phyloP scores from a whole-genome alignment of 2,888 invertebrate species.

The Linhomoeus sp. region DNA sequence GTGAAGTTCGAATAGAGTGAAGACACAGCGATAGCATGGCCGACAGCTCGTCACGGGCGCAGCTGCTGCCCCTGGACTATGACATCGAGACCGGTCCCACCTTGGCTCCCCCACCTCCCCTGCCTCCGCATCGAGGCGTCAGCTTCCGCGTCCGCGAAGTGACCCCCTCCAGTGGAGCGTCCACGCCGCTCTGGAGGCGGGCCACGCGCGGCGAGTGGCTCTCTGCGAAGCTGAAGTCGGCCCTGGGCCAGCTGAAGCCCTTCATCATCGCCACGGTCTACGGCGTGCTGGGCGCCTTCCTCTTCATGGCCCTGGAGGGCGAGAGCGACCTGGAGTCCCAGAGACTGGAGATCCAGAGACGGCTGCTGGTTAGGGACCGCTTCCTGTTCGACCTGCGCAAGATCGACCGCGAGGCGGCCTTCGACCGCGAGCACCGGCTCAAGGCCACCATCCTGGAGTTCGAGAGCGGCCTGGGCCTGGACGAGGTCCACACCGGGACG shows the following conservation, averaged over 20 bases:
- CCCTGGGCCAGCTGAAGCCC: not conserved
- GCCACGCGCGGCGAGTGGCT: not conserved
- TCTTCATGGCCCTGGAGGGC: not conserved
- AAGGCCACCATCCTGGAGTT: not conserved
- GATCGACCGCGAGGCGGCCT: not conserved
- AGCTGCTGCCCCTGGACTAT: too few species aligned
- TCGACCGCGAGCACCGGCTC: not conserved
- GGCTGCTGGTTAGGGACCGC: not conserved
- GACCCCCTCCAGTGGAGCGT: too few species aligned
- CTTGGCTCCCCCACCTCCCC: too few species aligned
- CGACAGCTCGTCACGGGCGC: too few species aligned
- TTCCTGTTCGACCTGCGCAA: not conserved
- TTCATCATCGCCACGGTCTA: not conserved
- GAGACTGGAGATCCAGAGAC: not conserved
- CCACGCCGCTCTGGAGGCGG: too few species aligned
- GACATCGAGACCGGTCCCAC: too few species aligned
- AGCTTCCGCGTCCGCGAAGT: too few species aligned
- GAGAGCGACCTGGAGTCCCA: not conserved
- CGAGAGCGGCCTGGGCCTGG: not conserved
- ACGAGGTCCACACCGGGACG: not conserved
- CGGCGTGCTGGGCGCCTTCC: not conserved
- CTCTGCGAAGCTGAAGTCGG: not conserved
- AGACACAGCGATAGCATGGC: too few species aligned
- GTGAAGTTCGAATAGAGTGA: too few species aligned
- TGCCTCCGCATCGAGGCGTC: too few species aligned